Evolutionary conservation across 1,140 invertebrate species (phyloP).

Genomic region (Chironomus striatipennis): DNA sequence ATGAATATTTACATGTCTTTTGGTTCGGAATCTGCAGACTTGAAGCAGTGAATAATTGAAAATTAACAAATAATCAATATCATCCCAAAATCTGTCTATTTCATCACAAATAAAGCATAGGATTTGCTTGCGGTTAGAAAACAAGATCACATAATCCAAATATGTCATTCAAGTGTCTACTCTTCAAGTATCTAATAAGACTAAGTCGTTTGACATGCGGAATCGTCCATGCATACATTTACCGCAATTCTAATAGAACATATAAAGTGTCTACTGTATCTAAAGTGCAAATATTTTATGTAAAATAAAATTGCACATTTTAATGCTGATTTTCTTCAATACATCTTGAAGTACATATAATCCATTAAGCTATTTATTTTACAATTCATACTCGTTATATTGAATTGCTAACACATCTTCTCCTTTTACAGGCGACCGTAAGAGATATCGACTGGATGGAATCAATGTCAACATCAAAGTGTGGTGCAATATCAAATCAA

Average conservation of each 20-base stretch:
- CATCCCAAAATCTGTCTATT: no score
- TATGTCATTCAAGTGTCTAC: no score
- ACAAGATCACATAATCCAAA: no score
- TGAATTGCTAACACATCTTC: neutral
- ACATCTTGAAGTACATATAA: neutral
- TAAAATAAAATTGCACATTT: neutral
- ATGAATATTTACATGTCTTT: no score
- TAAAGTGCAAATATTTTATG: neutral
- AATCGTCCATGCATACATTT: no score
- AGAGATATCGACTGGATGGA: slow-evolving; percentile 49
- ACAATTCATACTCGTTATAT: neutral
- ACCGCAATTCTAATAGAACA: neutral
- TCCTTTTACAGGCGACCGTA: slow-evolving; percentile 34
- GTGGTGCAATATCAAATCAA: neutral
- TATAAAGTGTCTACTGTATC: neutral
- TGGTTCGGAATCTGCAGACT: no score
- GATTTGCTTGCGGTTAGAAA: no score
- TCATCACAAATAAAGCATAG: no score
- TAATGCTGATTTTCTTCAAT: neutral
- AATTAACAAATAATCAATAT: no score
- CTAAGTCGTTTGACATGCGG: no score
- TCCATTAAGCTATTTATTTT: neutral
- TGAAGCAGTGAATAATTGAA: no score
- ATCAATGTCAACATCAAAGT: neutral
- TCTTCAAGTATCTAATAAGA: no score